These are phyloP conservation scores for Maniola jurtina DNA, from an alignment of 1,140 invertebrate species.

Conservation along the genomic window DNA sequence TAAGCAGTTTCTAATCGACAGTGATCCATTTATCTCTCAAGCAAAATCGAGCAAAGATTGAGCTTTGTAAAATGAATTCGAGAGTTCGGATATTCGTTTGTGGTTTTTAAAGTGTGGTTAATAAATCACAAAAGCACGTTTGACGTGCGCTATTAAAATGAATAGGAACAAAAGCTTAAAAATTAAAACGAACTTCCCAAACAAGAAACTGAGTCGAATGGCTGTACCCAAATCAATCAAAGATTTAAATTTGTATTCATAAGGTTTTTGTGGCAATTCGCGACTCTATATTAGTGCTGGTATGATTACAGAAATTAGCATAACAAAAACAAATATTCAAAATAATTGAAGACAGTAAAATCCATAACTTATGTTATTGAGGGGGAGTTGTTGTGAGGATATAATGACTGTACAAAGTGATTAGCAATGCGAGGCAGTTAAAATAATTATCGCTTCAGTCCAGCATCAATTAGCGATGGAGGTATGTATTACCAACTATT, in stretches of 20 bases:
- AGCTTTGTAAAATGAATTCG: no score
- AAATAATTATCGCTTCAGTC: conserved; percentile 49
- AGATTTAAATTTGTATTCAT: conserved; percentile 14
- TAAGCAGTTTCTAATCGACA: no score
- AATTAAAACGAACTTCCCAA: not conserved
- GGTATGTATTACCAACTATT: conserved; percentile 39
- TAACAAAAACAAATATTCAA: conserved; percentile 19
- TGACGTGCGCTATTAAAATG: not conserved
- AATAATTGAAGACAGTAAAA: conserved; percentile 8
- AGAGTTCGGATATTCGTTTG: no score
- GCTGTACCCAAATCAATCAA: not conserved
- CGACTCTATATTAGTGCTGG: not conserved
- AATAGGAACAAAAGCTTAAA: not conserved
- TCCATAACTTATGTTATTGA: conserved; percentile 13
- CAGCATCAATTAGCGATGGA: conserved; percentile 43
- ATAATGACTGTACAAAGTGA: conserved; percentile 29
- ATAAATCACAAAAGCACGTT: not conserved
- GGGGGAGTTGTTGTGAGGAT: conserved; percentile 12
- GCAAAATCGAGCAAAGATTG: no score
- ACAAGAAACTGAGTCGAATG: not conserved
- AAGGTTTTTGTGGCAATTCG: not conserved
- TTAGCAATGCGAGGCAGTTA: conserved; percentile 50
- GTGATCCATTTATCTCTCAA: no score
- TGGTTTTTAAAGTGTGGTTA: not conserved
- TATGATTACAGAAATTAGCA: conserved; percentile 1